Percentiles rank a stretch among this genome's conserved stretches.
Conservation (phyloP, 2,888 invertebrate genomes). For the Argyresthia goedartella region DNA sequence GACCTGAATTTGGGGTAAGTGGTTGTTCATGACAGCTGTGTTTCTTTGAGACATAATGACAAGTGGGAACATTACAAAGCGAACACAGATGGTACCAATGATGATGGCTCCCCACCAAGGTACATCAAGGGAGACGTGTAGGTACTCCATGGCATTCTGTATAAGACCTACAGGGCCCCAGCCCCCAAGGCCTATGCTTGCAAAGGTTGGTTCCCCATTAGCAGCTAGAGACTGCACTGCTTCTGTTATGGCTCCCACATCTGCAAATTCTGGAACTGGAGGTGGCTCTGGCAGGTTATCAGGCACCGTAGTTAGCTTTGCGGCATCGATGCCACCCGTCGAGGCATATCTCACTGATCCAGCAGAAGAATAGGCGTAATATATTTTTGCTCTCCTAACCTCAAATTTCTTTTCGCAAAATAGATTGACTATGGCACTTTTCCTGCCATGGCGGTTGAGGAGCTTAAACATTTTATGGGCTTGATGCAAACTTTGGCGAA, state of each 20-base stretch:
- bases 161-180: constrained; percentile 87
- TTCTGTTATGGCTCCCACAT: constrained; percentile 35
- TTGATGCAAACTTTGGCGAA: no score
- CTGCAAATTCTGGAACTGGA: constrained; percentile 47
- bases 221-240: constrained; percentile 49
- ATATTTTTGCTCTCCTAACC: constrained; percentile 59
- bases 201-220: constrained; percentile 82
- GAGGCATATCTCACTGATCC: constrained; percentile 48
- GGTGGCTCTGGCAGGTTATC: constrained; percentile 61
- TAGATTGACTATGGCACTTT: constrained; percentile 45
- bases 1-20: constrained; percentile 87
- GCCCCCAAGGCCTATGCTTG: constrained; percentile 86
- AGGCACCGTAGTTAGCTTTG: constrained; percentile 29
- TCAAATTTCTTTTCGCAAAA: constrained; percentile 48
- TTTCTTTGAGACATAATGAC: constrained; percentile 87
- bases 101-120: constrained; percentile 96
- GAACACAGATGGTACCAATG: constrained; percentile 82
- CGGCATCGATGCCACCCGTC: constrained; percentile 29
- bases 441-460: constrained; percentile 46
- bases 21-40: constrained; percentile 84
- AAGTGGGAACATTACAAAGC: constrained; percentile 85
- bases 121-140: constrained; percentile 84
- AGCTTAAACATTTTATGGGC: constrained; percentile 45
- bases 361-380: constrained; percentile 52
- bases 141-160: constrained; percentile 83